Evolutionary conservation across 2,797 vertebrate genomes (phyloP), one percentile per base, ranked within the genome.

Genomic region (Apogon hyalosoma): DNA sequence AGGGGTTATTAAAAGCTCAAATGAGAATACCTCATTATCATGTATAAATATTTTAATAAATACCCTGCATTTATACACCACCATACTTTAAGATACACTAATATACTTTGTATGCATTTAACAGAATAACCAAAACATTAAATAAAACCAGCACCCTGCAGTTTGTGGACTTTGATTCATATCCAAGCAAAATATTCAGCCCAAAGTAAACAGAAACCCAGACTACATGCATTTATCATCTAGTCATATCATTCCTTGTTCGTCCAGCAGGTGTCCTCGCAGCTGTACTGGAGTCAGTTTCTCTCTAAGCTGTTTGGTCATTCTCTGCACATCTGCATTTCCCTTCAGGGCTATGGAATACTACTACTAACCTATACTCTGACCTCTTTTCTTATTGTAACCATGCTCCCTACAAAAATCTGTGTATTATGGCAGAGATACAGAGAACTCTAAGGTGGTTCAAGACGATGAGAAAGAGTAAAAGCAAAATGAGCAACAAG

Each of bases 251-350:
- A 45, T 45, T 57, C 24, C 24, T 10, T 4, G 0, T 71, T 28
- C 60, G 15, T 66, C 89, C 93, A 91, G 79, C 69, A 90, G 92
- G 70, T 69, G 92, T 84, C 88, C 66, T 73, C 61, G 40, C 8
- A 71, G 60, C 50, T 72, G 60, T 58, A 49, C 13, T 33, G 0
- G n/a, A 67, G 33, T 7, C n/a, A 11, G 21, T 28, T 42, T 1
- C 36, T 42, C 45, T 24, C 43, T 60, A 3, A 63, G 13, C 33
- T 42, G 12, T 41, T 75, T 64, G 42, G 47, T 60, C 46, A 78
- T 77, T 83, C 68, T 51, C 19, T 46, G 28, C 79, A 82, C 72
- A 76, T 69, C 61, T 41, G 19, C 15, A 28, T 19, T 41, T 56
- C 39, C 63, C 71, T 54, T 21, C 53, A 38, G 28, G 52, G 36